These are phyloP conservation scores for Eupithecia centaureata DNA, from an alignment of 2,888 invertebrate species.

Conservation along the genomic window DNA sequence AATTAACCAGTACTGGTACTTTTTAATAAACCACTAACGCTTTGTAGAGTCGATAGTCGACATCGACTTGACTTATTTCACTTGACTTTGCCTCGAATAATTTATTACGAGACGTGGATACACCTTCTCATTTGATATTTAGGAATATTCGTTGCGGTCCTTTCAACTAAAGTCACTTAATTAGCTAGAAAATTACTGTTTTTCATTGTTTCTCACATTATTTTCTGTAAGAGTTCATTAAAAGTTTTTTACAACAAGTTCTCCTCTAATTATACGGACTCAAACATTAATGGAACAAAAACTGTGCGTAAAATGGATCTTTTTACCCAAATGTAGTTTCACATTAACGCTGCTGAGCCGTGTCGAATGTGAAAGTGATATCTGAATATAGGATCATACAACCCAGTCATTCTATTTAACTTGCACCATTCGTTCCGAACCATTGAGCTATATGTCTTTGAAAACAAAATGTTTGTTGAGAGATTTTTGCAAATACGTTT, in stretches of 20 bases:
- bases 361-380: conserved; percentile 15
- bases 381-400: conserved; percentile 23
- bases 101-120: conserved; percentile 32
- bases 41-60: conserved; percentile 26
- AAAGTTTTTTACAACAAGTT: conserved; percentile 40
- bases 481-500: conserved; percentile 68
- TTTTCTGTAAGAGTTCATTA: conserved; percentile 23
- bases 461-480: conserved; percentile 63
- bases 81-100: conserved; percentile 40
- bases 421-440: conserved; percentile 31
- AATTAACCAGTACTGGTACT: conserved; percentile 18
- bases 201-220: conserved; percentile 35
- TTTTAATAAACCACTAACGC: conserved; percentile 36
- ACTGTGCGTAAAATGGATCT: conserved; percentile 7
- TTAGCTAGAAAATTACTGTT: conserved; percentile 46
- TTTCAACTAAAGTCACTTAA: conserved; percentile 42
- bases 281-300: conserved; percentile 12
- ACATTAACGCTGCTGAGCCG: conserved; percentile 23
- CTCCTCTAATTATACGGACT: conserved; percentile 31
- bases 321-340: conserved; percentile 8
- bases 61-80: conserved; percentile 49
- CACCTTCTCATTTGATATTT: conserved; percentile 38
- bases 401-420: conserved; percentile 30
- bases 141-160: conserved; percentile 34
- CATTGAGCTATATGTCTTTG: conserved; percentile 51